These are phyloP conservation scores for Manis pentadactyla DNA, from an alignment of 2,797 vertebrate species.

Conservation along the genomic window DNA sequence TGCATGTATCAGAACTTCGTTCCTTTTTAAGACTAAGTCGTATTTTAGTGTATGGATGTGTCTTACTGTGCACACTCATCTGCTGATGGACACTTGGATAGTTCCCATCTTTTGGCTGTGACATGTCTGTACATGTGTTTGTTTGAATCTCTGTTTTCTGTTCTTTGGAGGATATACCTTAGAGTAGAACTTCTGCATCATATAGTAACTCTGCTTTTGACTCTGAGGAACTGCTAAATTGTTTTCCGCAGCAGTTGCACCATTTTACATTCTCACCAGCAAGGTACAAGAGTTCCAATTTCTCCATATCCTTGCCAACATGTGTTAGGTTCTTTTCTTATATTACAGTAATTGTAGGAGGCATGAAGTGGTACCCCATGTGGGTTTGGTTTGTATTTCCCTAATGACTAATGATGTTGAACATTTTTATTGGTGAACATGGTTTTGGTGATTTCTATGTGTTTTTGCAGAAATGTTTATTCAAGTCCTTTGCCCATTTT, in stretches of 20 bases:
- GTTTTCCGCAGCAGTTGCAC: neutral
- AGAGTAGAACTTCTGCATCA: neutral
- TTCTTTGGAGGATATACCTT: neutral
- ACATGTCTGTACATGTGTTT: neutral
- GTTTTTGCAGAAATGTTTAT: neutral
- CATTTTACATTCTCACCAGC: neutral
- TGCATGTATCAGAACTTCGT: neutral
- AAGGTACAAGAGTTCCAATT: neutral
- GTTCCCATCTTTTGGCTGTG: neutral
- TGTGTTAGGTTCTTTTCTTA: neutral
- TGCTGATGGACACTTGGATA: neutral
- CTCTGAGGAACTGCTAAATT: neutral
- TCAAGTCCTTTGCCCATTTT: neutral
- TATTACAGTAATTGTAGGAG: neutral
- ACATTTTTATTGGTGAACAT: neutral
- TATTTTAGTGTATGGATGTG: no score
- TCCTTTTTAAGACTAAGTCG: neutral
- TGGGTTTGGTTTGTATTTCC: neutral
- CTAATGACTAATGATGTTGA: neutral
- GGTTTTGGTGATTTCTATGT: neutral
- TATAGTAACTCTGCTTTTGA: neutral
- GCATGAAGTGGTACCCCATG: neutral
- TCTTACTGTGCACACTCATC: neutral
- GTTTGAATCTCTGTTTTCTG: neutral
- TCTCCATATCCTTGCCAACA: neutral